These are phyloP conservation scores for Apis laboriosa DNA, from an alignment of 1,140 invertebrate species.

Conservation along the genomic window DNA sequence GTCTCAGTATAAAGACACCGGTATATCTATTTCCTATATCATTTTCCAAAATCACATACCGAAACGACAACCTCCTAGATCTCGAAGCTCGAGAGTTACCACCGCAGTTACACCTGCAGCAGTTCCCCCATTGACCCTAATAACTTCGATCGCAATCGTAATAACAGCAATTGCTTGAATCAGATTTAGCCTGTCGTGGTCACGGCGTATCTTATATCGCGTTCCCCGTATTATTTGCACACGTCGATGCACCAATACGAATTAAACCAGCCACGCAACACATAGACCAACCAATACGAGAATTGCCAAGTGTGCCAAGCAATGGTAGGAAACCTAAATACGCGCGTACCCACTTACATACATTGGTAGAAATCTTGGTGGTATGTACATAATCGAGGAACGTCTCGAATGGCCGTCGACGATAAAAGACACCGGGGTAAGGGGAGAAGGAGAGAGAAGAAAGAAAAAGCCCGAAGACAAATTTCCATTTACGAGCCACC, in stretches of 20 bases:
- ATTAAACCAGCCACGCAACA: background rate
- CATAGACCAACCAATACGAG: background rate
- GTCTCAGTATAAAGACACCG: too few species aligned
- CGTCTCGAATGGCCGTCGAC: background rate
- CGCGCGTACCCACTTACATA: background rate
- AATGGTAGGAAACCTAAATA: background rate
- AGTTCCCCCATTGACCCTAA: constrained; percentile 13
- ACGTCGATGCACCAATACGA: background rate
- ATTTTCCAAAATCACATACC: background rate
- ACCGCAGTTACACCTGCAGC: constrained; percentile 11
- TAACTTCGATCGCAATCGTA: constrained; percentile 28
- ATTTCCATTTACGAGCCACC: constrained; percentile 64
- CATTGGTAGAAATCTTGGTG: too few species aligned
- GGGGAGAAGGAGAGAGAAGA: background rate
- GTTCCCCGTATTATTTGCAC: constrained; percentile 19
- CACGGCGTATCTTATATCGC: background rate
- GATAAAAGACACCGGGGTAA: background rate
- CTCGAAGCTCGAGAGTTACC: background rate
- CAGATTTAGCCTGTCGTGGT: constrained; percentile 17
- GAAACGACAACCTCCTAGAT: background rate
- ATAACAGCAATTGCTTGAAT: constrained; percentile 33
- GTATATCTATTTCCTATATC: background rate
- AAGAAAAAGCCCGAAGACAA: constrained; percentile 29
- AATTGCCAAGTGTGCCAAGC: constrained; percentile 5
- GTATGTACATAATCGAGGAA: background rate